These are phyloP conservation scores for Bombylius major DNA, from an alignment of 2,888 invertebrate genomes.

Conservation along the genomic window DNA sequence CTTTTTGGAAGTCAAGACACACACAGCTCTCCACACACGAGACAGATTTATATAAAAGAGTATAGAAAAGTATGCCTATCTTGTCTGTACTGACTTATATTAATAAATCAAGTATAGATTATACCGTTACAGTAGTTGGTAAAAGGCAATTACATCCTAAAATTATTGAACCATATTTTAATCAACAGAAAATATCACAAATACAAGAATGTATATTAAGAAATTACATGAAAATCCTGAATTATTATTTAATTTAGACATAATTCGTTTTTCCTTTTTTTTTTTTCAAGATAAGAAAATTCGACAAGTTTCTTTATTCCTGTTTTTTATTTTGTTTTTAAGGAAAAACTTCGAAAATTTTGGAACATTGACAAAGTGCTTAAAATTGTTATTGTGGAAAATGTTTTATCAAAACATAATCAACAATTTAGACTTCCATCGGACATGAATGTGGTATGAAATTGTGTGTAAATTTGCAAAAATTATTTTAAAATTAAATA, in stretches of 20 bases:
- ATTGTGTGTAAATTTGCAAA: too few relatives aligned
- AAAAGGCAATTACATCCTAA: constrained; percentile 63
- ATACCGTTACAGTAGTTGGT: constrained; percentile 61
- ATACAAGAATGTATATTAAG: constrained; percentile 61
- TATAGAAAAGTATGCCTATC: too few relatives aligned
- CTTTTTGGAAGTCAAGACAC: too few relatives aligned
- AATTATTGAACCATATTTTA: constrained; percentile 67
- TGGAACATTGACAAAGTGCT: constrained; percentile 65
- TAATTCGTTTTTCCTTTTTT: constrained; percentile 22
- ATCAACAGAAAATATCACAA: constrained; percentile 49
- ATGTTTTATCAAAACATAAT: too few relatives aligned
- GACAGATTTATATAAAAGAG: too few relatives aligned
- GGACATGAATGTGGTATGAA: constrained; percentile 29
- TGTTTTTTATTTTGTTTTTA: too few relatives aligned
- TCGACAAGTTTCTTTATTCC: too few relatives aligned
- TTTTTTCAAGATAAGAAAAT: too few relatives aligned
- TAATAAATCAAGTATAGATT: too few relatives aligned
- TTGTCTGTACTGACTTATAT: too few relatives aligned
- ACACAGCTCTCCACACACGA: too few relatives aligned
- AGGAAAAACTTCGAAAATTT: constrained; percentile 54
- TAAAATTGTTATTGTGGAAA: background rate
- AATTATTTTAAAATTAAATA: too few relatives aligned
- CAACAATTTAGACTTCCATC: constrained; percentile 48
- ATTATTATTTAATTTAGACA: constrained; percentile 52
- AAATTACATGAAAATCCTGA: constrained; percentile 60